Conservation (phyloP, 1,140 invertebrate genomes). For the Panonychus citri region DNA sequence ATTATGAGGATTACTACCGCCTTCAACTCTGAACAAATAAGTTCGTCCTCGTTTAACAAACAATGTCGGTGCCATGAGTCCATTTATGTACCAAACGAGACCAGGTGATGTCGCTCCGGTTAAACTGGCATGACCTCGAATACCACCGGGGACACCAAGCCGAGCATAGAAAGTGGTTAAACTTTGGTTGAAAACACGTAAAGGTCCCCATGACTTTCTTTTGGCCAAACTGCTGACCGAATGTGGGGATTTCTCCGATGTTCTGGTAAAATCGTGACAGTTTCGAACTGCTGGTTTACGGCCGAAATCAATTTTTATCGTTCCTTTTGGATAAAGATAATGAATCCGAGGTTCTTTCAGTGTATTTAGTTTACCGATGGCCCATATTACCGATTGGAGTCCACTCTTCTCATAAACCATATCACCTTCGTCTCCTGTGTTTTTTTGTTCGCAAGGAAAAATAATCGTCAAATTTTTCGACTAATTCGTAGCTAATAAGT, state of each 20-base stretch:
- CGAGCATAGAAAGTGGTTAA: conserved; percentile 47
- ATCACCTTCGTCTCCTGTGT: conserved; percentile 44
- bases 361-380: conserved; percentile 49
- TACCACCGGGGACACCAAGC: conserved; percentile 53
- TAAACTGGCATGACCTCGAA: conserved; percentile 46
- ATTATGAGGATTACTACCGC: conserved; percentile 56
- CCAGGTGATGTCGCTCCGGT: conserved; percentile 59
- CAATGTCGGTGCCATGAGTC: conserved; percentile 56
- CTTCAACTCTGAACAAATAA: conserved; percentile 40
- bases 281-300: conserved; percentile 22
- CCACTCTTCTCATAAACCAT: conserved; percentile 41
- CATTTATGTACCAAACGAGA: conserved; percentile 76
- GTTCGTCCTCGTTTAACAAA: conserved; percentile 59
- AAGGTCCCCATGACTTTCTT: conserved; percentile 42
- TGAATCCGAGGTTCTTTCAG: conserved; percentile 61
- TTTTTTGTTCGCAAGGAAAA: too few relatives aligned
- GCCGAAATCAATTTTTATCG: conserved; percentile 39
- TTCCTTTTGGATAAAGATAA: conserved; percentile 44
- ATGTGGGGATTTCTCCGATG: neutral
- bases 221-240: neutral
- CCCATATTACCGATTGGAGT: conserved; percentile 51
- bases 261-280: conserved; percentile 18
- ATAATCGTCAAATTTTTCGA: too few relatives aligned
- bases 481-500: too few relatives aligned
- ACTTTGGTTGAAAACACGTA: conserved; percentile 48